These are phyloP conservation scores for Ctenochaetus hawaiiensis DNA, from an alignment of 2,797 vertebrate species.

Conservation along the genomic window DNA sequence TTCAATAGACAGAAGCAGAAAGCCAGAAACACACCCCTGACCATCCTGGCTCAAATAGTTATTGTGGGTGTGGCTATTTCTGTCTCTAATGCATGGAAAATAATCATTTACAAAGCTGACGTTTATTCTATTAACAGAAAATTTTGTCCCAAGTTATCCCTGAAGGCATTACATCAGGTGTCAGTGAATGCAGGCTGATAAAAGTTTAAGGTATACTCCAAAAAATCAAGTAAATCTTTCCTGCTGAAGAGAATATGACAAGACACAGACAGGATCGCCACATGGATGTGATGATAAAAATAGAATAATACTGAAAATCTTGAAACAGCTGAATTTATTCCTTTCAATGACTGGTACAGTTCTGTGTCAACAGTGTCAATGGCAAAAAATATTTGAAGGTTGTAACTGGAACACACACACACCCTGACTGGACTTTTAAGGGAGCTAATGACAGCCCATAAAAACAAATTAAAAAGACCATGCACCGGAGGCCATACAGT, in stretches of 20 bases:
- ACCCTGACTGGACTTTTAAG: not conserved
- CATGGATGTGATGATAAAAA: not conserved
- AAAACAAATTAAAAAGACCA: slow-evolving; percentile 14
- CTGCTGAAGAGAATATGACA: not conserved
- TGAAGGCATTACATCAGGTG: slow-evolving; percentile 28
- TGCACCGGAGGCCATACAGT: not conserved
- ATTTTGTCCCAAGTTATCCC: slow-evolving; percentile 7
- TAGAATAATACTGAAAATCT: not conserved
- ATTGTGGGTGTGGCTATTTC: slow-evolving; percentile 50
- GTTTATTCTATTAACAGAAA: slow-evolving; percentile 40
- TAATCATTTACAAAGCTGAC: not conserved
- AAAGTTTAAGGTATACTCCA: not conserved
- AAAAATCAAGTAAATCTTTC: not conserved
- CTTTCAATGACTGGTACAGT: not conserved
- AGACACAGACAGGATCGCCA: not conserved
- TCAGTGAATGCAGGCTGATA: not conserved
- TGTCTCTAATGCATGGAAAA: slow-evolving; percentile 30
- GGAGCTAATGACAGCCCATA: not conserved
- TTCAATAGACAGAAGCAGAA: slow-evolving; percentile 52
- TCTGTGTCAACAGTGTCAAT: not conserved
- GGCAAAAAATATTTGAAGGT: not conserved
- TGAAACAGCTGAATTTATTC: not conserved
- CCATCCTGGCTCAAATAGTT: slow-evolving; percentile 51
- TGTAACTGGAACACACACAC: not conserved
- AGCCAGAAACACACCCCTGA: slow-evolving; percentile 37